Conservation (phyloP, 2,888 invertebrate species). For the Hypomecis atomaria region DNA sequence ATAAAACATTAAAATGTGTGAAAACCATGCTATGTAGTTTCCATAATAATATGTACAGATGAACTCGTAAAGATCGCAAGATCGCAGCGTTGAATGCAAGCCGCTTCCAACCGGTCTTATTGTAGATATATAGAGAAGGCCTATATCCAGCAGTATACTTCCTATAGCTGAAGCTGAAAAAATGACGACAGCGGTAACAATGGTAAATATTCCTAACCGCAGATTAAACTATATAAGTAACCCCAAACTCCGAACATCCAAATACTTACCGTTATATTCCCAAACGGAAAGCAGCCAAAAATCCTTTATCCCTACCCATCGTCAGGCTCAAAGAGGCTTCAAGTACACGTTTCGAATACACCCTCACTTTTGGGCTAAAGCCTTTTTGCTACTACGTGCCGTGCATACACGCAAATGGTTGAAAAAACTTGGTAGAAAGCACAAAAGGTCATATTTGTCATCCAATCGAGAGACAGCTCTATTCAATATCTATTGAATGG, state of each 20-base stretch:
- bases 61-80: too few species aligned
- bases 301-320: conserved; percentile 36
- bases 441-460: conserved; percentile 41
- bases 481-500: conserved; percentile 35
- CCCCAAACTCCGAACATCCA: conserved; percentile 7
- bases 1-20: too few species aligned
- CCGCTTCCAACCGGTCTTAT: too few species aligned
- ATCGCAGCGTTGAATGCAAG: too few species aligned
- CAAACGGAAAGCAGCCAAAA: conserved; percentile 28
- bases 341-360: conserved; percentile 38
- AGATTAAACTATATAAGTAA: conserved; percentile 1
- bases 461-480: conserved; percentile 21
- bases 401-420: conserved; percentile 39
- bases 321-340: conserved; percentile 39
- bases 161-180: too few species aligned
- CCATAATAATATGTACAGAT: too few species aligned
- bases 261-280: conserved; percentile 18
- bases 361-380: conserved; percentile 44
- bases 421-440: conserved; percentile 34
- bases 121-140: too few species aligned
- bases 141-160: too few species aligned
- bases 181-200: too few species aligned
- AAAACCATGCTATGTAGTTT: too few species aligned
- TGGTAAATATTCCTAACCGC: not conserved
- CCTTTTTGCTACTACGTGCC: conserved; percentile 47